Conservation (phyloP, 1,140 invertebrate species). For the Drosophila rhopaloa region DNA sequence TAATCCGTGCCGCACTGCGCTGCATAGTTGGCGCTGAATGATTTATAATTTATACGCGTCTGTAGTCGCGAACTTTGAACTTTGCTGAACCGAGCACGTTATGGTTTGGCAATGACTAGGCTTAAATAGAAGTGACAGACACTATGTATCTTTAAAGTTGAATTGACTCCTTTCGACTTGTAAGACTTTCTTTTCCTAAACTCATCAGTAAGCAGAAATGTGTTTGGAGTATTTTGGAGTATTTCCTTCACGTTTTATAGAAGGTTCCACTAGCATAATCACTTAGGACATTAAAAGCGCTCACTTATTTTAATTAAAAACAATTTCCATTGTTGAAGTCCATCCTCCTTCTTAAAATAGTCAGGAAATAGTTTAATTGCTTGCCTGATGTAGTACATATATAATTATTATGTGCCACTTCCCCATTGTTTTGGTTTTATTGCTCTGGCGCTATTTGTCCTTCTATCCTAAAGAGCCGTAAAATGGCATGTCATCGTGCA, state of each 20-base stretch:
- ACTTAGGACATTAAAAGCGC: constrained; percentile 44
- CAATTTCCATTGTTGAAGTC: constrained; percentile 60
- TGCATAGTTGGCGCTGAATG: constrained; percentile 22
- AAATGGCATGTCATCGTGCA: constrained; percentile 53
- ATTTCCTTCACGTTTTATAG: constrained; percentile 7
- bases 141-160: constrained; percentile 6
- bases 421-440: constrained; percentile 33
- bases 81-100: constrained; percentile 44
- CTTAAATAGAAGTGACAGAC: constrained; percentile 1
- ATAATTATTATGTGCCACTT: constrained; percentile 63
- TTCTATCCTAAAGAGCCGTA: constrained; percentile 41
- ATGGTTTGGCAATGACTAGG: constrained; percentile 12
- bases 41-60: constrained; percentile 53
- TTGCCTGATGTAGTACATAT: not conserved
- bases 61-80: constrained; percentile 65
- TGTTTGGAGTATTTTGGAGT: constrained; percentile 8
- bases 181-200: not conserved
- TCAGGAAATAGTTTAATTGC: constrained; percentile 57
- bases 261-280: constrained; percentile 3
- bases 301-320: constrained; percentile 75
- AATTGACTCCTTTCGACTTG: not conserved
- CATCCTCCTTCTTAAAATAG: not conserved
- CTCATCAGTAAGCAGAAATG: constrained; percentile 3
- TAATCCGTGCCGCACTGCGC: constrained; percentile 18
- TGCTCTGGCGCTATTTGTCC: constrained; percentile 7